phyloP scores from a whole-genome alignment of 2,797 vertebrate genomes.

The Epinephelus coioides region DNA sequence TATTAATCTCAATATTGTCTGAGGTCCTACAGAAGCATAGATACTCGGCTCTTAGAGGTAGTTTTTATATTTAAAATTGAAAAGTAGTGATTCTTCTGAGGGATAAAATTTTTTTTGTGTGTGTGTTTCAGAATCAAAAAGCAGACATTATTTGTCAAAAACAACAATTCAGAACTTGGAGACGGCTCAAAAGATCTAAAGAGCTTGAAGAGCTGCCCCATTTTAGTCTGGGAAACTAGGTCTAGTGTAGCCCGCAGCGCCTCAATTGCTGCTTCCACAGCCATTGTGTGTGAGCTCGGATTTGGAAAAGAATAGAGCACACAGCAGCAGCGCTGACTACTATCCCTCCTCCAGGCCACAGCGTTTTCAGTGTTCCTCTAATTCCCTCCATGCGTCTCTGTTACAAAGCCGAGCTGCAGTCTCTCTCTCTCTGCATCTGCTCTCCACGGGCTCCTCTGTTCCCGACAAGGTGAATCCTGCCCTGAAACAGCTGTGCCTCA shows the following conservation, averaged over 20 bases:
- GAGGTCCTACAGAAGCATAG: constrained; percentile 35
- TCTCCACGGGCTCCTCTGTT: constrained; percentile 64
- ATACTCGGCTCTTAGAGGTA: constrained; percentile 8
- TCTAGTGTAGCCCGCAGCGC: constrained; percentile 85
- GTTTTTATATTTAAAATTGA: constrained; percentile 19
- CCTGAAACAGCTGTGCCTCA: constrained; percentile 65
- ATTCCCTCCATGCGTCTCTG: constrained; percentile 76
- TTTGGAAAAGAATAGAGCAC: constrained; percentile 74
- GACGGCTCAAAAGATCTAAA: constrained; percentile 64
- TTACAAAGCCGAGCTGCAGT: constrained; percentile 66
- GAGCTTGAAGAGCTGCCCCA: constrained; percentile 77
- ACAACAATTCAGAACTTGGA: constrained; percentile 48
- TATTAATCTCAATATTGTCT: constrained; percentile 78
- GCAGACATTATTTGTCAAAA: constrained; percentile 34
- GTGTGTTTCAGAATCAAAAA: constrained; percentile 29
- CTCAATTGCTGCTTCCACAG: constrained; percentile 76
- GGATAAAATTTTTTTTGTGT: constrained; percentile 15
- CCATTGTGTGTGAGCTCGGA: constrained; percentile 78
- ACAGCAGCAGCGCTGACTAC: constrained; percentile 59
- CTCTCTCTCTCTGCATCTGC: constrained; percentile 56
- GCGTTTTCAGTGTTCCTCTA: constrained; percentile 71
- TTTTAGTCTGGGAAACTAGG: constrained; percentile 85
- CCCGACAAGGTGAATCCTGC: constrained; percentile 73
- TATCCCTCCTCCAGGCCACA: constrained; percentile 81
- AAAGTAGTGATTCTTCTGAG: constrained; percentile 19